A percentile compares a stretch with the other conserved stretches of the same genome.
These are phyloP conservation scores for Opisthocomus hoazin DNA, from an alignment of 2,113 vertebrate genomes.

Conservation along the genomic window DNA sequence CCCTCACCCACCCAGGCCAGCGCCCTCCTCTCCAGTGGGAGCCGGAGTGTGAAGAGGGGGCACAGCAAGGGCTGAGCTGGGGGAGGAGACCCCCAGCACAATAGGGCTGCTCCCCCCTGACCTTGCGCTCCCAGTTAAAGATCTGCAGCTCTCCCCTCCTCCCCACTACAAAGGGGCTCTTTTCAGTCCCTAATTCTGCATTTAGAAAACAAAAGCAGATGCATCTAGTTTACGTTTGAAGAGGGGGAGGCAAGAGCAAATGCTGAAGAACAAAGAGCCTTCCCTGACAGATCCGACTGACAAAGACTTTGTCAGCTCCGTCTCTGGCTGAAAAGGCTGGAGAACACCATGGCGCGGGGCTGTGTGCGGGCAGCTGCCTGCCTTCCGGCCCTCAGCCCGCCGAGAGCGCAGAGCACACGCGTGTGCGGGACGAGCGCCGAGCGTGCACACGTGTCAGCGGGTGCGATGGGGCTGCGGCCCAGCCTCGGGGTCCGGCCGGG, in stretches of 20 bases:
- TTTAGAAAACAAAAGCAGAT: conserved; percentile 64
- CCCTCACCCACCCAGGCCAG: background rate
- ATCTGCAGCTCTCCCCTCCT: conserved; percentile 42
- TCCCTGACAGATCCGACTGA: conserved; percentile 38
- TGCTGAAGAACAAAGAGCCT: conserved; percentile 55
- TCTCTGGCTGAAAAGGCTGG: conserved; percentile 15
- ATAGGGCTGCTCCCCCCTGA: conserved; percentile 27
- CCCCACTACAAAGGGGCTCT: conserved; percentile 36
- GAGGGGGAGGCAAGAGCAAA: conserved; percentile 46
- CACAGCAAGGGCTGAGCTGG: conserved; percentile 41
- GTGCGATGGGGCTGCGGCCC: rapidly evolving
- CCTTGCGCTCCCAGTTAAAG: conserved; percentile 29
- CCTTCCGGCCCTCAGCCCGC: background rate
- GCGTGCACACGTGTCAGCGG: rapidly evolving
- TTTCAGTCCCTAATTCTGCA: conserved; percentile 53
- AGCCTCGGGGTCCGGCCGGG: rapidly evolving
- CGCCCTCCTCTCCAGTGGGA: background rate
- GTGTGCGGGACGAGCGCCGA: rapidly evolving
- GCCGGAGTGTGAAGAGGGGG: background rate
- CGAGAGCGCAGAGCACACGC: background rate
- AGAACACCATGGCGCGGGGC: conserved; percentile 8
- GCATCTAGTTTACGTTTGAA: conserved; percentile 30
- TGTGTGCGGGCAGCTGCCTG: background rate
- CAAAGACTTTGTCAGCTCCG: conserved; percentile 49
- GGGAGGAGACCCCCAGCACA: conserved; percentile 34